phyloP scores from a whole-genome alignment of 2,888 invertebrate genomes.

The Synergus japonicus region DNA sequence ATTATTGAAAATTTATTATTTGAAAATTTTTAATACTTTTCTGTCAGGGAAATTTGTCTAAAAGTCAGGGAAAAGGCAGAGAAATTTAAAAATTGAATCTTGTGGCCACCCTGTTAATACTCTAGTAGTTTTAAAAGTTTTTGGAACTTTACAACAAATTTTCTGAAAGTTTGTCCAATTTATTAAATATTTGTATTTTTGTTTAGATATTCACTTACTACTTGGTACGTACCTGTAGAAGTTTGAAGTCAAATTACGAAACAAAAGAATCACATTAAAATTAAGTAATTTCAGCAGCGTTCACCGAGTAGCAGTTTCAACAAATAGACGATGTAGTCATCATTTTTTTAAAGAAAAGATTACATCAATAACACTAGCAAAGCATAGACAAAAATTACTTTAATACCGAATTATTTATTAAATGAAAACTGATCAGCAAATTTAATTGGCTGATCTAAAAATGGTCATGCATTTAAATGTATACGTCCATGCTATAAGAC shows the following conservation, averaged over 20 bases:
- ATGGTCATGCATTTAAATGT: neutral
- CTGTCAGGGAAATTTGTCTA: too few species aligned
- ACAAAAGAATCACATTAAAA: constrained; percentile 12
- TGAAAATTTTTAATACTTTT: too few species aligned
- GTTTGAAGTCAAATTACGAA: neutral
- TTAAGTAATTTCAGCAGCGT: constrained; percentile 1
- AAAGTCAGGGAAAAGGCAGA: too few species aligned
- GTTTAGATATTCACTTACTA: neutral
- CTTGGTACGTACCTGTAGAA: constrained; percentile 23
- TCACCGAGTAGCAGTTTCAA: neutral
- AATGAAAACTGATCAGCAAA: neutral
- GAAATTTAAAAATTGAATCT: too few species aligned
- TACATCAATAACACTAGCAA: constrained; percentile 12
- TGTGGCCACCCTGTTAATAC: too few species aligned
- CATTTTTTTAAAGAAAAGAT: neutral
- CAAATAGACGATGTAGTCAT: neutral
- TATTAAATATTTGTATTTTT: neutral
- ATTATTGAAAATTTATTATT: too few species aligned
- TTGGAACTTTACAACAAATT: too few species aligned
- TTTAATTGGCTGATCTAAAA: neutral
- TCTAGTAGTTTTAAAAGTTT: too few species aligned
- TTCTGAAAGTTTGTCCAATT: neutral
- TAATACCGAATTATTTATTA: neutral
- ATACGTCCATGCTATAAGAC: neutral
- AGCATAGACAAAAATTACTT: neutral